These are phyloP conservation scores for Anthonomus grandis DNA, from an alignment of 1,140 invertebrate genomes.

Conservation along the genomic window DNA sequence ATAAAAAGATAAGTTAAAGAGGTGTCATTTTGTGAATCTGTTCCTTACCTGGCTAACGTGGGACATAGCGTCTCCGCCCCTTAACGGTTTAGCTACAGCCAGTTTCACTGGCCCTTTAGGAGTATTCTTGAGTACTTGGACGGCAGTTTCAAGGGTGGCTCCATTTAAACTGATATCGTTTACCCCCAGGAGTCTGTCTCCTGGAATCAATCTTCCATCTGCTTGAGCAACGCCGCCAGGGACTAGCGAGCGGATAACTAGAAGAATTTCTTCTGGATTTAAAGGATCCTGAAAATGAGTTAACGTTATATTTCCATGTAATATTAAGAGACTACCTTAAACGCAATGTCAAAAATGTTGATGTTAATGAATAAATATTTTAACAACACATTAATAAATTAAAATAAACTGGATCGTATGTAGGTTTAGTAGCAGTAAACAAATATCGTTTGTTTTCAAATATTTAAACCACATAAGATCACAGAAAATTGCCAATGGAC, in stretches of 20 bases:
- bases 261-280: constrained; percentile 78
- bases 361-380: too few relatives aligned
- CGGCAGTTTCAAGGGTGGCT: constrained; percentile 76
- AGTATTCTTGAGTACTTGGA: constrained; percentile 74
- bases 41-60: constrained; percentile 57
- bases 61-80: constrained; percentile 61
- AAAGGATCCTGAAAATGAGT: constrained; percentile 63
- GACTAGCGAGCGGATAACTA: constrained; percentile 84
- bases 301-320: neutral
- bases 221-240: constrained; percentile 79
- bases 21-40: too few relatives aligned
- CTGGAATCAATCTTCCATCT: constrained; percentile 78
- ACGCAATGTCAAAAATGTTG: too few relatives aligned
- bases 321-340: neutral
- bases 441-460: too few relatives aligned
- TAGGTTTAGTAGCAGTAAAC: too few relatives aligned
- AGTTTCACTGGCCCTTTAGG: constrained; percentile 75
- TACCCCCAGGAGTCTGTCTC: constrained; percentile 80
- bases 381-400: too few relatives aligned
- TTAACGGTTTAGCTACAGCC: constrained; percentile 82
- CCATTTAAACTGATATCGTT: constrained; percentile 76
- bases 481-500: too few relatives aligned
- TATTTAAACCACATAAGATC: too few relatives aligned
- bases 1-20: too few relatives aligned
- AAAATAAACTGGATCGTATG: too few relatives aligned